A percentile compares a stretch with the other conserved stretches of the same genome.
These are phyloP conservation scores for Leptodirus hochenwartii DNA, from an alignment of 2,888 invertebrate genomes.

Conservation along the genomic window DNA sequence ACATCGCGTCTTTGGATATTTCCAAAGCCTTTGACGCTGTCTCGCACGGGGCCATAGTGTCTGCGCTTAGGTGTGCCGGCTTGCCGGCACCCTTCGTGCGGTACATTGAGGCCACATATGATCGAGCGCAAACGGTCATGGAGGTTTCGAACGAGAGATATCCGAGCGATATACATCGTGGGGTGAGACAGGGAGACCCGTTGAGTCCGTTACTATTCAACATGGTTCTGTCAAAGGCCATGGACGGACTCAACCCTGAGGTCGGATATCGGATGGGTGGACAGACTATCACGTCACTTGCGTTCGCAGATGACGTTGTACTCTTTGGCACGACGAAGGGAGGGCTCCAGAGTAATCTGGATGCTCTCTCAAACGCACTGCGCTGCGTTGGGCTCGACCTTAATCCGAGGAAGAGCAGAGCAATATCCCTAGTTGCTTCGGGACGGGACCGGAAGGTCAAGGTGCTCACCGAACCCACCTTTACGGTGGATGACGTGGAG, in stretches of 20 bases:
- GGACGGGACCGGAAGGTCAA: no score
- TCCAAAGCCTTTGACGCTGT: not conserved
- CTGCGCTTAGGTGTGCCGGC: not conserved
- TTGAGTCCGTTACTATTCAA: not conserved
- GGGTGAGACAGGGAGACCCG: not conserved
- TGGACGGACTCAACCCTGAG: not conserved
- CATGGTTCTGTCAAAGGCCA: not conserved
- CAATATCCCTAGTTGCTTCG: no score
- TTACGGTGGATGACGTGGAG: conserved; percentile 4
- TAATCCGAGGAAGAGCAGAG: no score
- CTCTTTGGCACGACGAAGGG: no score
- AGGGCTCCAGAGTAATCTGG: no score
- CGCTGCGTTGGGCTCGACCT: no score
- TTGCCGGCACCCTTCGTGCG: not conserved
- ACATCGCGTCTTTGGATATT: not conserved
- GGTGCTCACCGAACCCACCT: conserved; percentile 8
- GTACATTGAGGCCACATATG: not conserved
- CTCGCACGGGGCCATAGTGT: not conserved
- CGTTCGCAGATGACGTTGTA: not conserved
- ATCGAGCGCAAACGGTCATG: not conserved
- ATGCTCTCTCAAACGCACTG: no score
- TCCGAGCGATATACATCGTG: no score
- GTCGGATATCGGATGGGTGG: not conserved
- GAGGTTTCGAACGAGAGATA: not conserved
- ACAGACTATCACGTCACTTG: not conserved